Evolutionary conservation across 2,888 invertebrate species (phyloP).

Genomic region (Dicranocentrus wangi): DNA sequence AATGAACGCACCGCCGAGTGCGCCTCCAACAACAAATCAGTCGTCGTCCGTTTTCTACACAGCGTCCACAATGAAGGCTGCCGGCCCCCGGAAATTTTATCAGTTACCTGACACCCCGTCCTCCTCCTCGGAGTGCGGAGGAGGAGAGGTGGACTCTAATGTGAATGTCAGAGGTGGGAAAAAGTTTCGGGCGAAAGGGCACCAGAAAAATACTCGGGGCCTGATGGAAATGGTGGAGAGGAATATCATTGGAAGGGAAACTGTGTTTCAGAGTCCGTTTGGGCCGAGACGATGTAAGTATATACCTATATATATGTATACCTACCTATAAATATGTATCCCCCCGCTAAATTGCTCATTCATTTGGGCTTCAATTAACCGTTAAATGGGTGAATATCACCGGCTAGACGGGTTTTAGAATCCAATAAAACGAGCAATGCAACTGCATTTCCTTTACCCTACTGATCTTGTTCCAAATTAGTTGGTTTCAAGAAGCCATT

Average conservation of each 20-base stretch:
- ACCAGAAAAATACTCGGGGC: slow-evolving; percentile 79
- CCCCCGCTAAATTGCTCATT: too few relatives aligned
- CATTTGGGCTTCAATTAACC: too few relatives aligned
- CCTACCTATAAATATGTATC: too few relatives aligned
- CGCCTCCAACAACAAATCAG: not conserved
- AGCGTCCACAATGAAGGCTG: slow-evolving; percentile 46
- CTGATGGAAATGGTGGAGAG: slow-evolving; percentile 86
- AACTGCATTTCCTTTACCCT: too few relatives aligned
- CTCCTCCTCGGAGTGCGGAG: slow-evolving; percentile 49
- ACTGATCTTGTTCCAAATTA: too few relatives aligned
- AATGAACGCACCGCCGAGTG: slow-evolving; percentile 9
- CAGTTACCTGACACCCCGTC: slow-evolving; percentile 64
- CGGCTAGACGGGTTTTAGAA: too few relatives aligned
- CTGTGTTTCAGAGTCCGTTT: slow-evolving; percentile 87
- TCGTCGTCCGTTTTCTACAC: not conserved
- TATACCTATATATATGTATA: too few relatives aligned
- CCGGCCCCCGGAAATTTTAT: slow-evolving; percentile 49
- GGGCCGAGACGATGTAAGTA: slow-evolving; percentile 85
- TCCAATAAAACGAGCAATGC: too few relatives aligned
- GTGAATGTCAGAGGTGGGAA: slow-evolving; percentile 47
- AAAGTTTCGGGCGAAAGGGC: slow-evolving; percentile 69
- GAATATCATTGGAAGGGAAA: slow-evolving; percentile 86
- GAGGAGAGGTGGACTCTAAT: slow-evolving; percentile 44
- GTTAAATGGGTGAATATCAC: too few relatives aligned
- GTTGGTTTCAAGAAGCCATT: too few relatives aligned